These are phyloP conservation scores for Zelostemma sp. DNA, from an alignment of 1,140 invertebrate genomes.

Conservation along the genomic window DNA sequence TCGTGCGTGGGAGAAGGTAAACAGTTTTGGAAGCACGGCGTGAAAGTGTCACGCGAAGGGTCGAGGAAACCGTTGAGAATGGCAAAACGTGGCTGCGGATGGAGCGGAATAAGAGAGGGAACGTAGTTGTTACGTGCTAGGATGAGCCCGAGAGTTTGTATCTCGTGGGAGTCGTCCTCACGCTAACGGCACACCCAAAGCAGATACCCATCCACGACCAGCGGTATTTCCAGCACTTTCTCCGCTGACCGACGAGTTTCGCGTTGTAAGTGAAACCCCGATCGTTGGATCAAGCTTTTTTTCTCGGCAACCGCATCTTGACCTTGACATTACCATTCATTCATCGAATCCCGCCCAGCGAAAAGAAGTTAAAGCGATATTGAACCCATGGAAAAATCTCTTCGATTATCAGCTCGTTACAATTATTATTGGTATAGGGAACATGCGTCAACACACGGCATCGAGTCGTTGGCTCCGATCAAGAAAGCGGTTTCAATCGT, in stretches of 20 bases:
- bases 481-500: conserved; percentile 59
- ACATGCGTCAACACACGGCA: conserved; percentile 43
- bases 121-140: conserved; percentile 58
- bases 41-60: conserved; percentile 52
- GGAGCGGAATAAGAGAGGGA: conserved; percentile 51
- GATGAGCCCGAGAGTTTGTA: conserved; percentile 64
- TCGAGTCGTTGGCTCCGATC: no score
- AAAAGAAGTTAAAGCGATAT: no score
- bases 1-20: conserved; percentile 34
- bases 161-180: conserved; percentile 61
- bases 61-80: conserved; percentile 48
- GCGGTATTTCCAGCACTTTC: conserved; percentile 52
- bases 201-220: conserved; percentile 53
- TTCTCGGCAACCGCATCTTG: conserved; percentile 26
- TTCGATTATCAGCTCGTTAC: no score
- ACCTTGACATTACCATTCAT: conserved; percentile 21
- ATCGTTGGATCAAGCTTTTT: conserved; percentile 27
- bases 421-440: no score
- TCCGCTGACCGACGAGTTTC: conserved; percentile 43
- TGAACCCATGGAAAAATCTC: no score
- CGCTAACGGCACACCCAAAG: conserved; percentile 61
- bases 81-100: conserved; percentile 46
- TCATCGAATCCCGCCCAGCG: no score
- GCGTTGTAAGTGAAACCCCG: conserved; percentile 54
- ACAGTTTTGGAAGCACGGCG: conserved; percentile 44